phyloP scores from a whole-genome alignment of 2,888 invertebrate genomes.

The Torymus auratus region DNA sequence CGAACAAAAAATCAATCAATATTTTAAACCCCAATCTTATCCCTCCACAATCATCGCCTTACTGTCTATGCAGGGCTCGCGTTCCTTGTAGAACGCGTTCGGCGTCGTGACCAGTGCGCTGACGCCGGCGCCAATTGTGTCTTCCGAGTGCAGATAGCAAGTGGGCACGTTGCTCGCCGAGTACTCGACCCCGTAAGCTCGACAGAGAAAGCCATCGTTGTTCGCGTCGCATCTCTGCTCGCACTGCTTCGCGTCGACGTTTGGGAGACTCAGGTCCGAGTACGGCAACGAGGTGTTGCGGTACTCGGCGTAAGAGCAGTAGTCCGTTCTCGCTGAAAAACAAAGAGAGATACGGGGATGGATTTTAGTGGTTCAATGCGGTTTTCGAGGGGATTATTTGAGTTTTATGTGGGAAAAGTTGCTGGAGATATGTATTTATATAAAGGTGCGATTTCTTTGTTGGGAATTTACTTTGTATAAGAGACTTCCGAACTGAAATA shows the following conservation, averaged over 20 bases:
- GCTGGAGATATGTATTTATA: too few species aligned
- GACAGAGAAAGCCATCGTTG: slow-evolving; percentile 82
- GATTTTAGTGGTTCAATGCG: too few species aligned
- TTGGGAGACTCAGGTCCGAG: slow-evolving; percentile 78
- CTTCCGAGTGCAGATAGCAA: slow-evolving; percentile 89
- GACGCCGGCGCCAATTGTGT: slow-evolving; percentile 87
- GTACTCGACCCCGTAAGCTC: slow-evolving; percentile 81
- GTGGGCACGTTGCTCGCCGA: slow-evolving; percentile 67
- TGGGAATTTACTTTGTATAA: too few species aligned
- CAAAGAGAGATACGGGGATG: neutral
- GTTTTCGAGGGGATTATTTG: too few species aligned
- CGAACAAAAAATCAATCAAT: too few species aligned
- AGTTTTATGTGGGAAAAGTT: too few species aligned
- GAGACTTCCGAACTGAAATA: too few species aligned
- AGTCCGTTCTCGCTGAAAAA: slow-evolving; percentile 78
- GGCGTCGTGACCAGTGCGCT: slow-evolving; percentile 81
- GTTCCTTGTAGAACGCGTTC: slow-evolving; percentile 85
- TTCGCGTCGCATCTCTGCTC: slow-evolving; percentile 81
- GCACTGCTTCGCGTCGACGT: slow-evolving; percentile 73
- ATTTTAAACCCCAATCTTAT: too few species aligned
- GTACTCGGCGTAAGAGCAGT: slow-evolving; percentile 88
- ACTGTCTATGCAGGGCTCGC: slow-evolving; percentile 91
- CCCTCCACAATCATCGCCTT: neutral
- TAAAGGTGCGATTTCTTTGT: too few species aligned
- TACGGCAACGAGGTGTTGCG: slow-evolving; percentile 83